These are phyloP conservation scores for Pomacea maculata DNA, from an alignment of 1,140 invertebrate species.

Conservation along the genomic window DNA sequence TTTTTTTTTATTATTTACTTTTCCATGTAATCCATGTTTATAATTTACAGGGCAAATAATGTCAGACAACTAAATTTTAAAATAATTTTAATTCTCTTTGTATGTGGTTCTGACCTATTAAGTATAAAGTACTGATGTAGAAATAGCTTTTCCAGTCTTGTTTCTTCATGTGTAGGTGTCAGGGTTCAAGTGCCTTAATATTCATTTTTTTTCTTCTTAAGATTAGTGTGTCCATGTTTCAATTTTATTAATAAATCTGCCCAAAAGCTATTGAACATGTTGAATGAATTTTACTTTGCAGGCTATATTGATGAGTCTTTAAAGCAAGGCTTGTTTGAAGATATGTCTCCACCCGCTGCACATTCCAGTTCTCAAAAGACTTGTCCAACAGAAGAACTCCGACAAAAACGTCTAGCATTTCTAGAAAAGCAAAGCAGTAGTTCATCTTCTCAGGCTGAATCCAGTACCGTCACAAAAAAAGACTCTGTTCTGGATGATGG, in stretches of 20 bases:
- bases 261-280: background rate
- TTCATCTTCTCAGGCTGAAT: background rate
- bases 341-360: background rate
- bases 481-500: background rate
- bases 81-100: no score
- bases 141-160: no score
- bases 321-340: conserved; percentile 20
- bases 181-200: no score
- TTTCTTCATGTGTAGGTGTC: no score
- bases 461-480: background rate
- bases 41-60: no score
- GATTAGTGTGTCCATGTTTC: background rate
- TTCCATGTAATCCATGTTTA: no score
- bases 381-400: conserved; percentile 41
- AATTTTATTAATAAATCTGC: background rate
- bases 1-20: no score
- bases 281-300: conserved; percentile 3
- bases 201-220: no score
- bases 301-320: conserved; percentile 34
- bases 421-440: conserved; percentile 26
- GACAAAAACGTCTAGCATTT: conserved; percentile 53
- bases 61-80: no score
- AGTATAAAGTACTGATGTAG: no score
- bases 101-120: no score
- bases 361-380: background rate